phyloP scores from a whole-genome alignment of 2,797 vertebrate genomes.

The Sylvilagus floridanus region DNA sequence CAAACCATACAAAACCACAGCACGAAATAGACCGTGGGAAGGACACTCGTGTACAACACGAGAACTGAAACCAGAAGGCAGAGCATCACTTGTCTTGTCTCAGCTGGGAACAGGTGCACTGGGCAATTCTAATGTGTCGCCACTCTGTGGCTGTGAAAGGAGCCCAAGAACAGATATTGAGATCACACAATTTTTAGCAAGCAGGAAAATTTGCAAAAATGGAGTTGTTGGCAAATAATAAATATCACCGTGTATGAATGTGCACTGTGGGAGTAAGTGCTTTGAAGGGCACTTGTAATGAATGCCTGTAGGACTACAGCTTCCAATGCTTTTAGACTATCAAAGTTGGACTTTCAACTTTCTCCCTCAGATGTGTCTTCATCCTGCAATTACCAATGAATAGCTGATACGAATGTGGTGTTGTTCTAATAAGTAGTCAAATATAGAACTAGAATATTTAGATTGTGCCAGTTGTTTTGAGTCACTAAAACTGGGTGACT shows the following conservation, averaged over 20 bases:
- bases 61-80: neutral
- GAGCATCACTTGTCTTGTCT: fast-evolving
- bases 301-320: neutral
- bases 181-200: neutral
- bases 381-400: neutral
- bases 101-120: neutral
- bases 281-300: neutral
- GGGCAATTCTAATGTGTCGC: neutral
- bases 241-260: neutral
- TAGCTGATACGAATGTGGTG: neutral
- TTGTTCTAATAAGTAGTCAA: neutral
- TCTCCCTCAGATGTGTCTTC: neutral
- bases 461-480: neutral
- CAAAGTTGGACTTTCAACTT: neutral
- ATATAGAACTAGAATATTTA: neutral
- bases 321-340: neutral
- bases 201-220: neutral
- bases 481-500: neutral
- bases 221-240: neutral
- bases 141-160: neutral
- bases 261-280: neutral
- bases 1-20: neutral
- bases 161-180: neutral
- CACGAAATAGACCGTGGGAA: neutral
- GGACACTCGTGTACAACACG: neutral